Base-by-base conservation (phyloP, 2,888 invertebrate genomes). In the Patella caerulea region DNA sequence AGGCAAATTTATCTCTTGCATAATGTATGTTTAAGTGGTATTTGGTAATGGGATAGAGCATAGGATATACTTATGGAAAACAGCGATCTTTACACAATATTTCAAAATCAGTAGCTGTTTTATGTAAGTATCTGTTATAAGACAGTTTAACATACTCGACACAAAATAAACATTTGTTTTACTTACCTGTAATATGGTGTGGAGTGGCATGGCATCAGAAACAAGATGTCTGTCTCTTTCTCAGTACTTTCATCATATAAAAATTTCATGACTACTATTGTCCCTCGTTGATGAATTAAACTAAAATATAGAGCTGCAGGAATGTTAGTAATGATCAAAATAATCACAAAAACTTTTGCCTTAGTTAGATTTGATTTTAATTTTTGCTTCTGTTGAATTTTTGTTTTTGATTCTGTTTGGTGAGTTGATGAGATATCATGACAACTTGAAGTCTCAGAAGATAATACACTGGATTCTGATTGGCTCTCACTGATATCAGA, bases 121-220 rank as follows among this genome's bases (percentile, higher is more conserved):
- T 34, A 34, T 34, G 4, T 34, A 34, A 34, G 34, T 34, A 34
- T 34, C 34, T 34, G 34, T 34, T 34, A 34, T 34, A 34, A 34
- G 34, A 34, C 34, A 34, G 34, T 34, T 34, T 4, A 0, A 34
- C 5, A 34, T 34, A 34, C 7, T 29, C 9, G 9, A 9, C 45
- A 45, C 9, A 9, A 45, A 45, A 45, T 45, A 5, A 34, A 34
- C 34, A 34, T 34, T 34, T 34, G 34, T 79, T 78, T 81, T 91
- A 96, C 96, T 81, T 91, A 96, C 96, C 95, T 95, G 91, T 96
- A 96, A 15, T 95, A 93, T 0, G 98, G 98, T 0, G 97, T 97
- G 7, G 97, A 96, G 92, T 98, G 98, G 89, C 98, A 98, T 0
- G 98, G 98, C 94, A 96, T 97, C 45, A 98, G 93, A 92, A 96